Percentiles rank a stretch among this genome's conserved stretches.
These are phyloP conservation scores for Cebidichthys violaceus DNA, from an alignment of 2,113 vertebrate species.

Conservation along the genomic window DNA sequence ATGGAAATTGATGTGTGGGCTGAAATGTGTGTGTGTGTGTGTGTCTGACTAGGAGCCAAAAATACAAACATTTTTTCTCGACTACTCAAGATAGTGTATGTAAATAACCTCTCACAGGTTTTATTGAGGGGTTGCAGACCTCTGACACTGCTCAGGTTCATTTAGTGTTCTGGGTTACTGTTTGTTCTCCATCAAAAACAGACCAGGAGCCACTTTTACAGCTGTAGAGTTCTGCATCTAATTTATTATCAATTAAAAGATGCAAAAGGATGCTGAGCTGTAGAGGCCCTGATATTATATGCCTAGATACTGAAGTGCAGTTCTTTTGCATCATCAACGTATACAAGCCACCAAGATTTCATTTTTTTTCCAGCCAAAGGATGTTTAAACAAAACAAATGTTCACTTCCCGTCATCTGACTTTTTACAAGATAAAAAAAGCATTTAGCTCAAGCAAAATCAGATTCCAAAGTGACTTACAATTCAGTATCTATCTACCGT, in stretches of 20 bases:
- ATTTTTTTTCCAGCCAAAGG: background rate
- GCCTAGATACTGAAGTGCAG: too few species aligned
- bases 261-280: background rate
- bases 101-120: conserved; percentile 16
- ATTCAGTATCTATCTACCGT: too few species aligned
- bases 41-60: background rate
- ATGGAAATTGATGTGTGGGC: conserved; percentile 12
- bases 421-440: background rate
- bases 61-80: background rate
- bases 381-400: background rate
- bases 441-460: background rate
- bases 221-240: conserved; percentile 1
- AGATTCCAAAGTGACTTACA: too few species aligned
- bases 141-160: conserved; percentile 34
- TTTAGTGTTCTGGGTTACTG: conserved; percentile 11
- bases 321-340: too few species aligned
- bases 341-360: background rate
- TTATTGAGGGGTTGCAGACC: conserved; percentile 23
- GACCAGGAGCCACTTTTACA: conserved; percentile 24
- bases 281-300: too few species aligned
- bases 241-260: conserved; percentile 11
- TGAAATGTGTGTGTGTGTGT: background rate
- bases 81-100: background rate
- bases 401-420: background rate
- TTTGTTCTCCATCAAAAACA: conserved; percentile 1